Base-by-base conservation (phyloP, 2,888 invertebrate species). In the Heliconius ethilla region DNA sequence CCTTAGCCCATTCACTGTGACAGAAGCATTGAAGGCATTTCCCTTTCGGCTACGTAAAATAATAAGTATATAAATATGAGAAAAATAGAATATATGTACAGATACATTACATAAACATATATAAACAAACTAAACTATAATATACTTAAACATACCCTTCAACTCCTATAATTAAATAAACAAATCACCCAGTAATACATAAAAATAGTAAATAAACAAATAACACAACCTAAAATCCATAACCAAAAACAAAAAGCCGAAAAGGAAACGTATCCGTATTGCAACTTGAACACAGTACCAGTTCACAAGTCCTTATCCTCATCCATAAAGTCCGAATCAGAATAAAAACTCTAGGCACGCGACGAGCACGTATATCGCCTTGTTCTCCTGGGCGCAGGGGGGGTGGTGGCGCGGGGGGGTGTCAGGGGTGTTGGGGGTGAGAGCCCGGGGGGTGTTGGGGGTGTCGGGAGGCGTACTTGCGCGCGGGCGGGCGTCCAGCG, bases 341-440 rank as follows among this genome's bases (percentile, higher is more conserved):
- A 95, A 95, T 89, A 95, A 92, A 92, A 95, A 95, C 88, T 95
- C 95, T 89, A 95, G 93, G 89, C 95, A 95, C 92, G 94, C 94
- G 88, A 95, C 92, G 89, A 95, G 93, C 90, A 94, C 91, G 91
- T 89, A 92, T 87, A 95, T 92, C 85, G 94, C 93, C 83, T 89
- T 90, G 94, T 89, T 93, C 87, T 94, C 94, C 79, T 76, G 74
- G 79, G 80, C 79, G 82, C 82, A 83, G 81, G 84, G 77, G 80
- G 83, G 77, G 81, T 78, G 81, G 65, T 77, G 63, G 67, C 66
- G 66, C 51, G 81, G 79, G 88, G 85, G 85, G 84, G 78, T 79
- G 83, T 78, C 75, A 80, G 81, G 65, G 70, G 82, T 33, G 77
- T 45, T 63, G 75, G 81, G 77, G 79, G 77, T 70, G 82, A 78